A percentile compares a stretch with the other conserved stretches of the same genome.
These are phyloP conservation scores for Mesoligia furuncula DNA, from an alignment of 2,888 invertebrate genomes.

Conservation along the genomic window DNA sequence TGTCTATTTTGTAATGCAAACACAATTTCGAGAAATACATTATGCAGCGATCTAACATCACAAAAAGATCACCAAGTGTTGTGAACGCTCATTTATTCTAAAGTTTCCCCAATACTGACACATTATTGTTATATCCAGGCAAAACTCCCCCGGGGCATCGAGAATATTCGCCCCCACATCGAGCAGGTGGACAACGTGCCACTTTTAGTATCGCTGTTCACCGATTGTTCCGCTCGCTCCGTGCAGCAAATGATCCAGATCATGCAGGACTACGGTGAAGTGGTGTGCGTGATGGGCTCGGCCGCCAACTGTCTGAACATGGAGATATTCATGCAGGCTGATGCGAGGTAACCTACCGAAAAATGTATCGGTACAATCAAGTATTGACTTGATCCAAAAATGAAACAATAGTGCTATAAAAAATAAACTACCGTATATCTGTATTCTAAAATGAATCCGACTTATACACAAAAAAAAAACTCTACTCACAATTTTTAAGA, in stretches of 20 bases:
- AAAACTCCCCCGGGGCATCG: slow-evolving; percentile 98
- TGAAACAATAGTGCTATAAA: background rate
- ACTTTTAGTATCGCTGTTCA: slow-evolving; percentile 98
- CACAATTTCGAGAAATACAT: no score
- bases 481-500: no score
- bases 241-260: slow-evolving; percentile 98
- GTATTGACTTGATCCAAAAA: background rate
- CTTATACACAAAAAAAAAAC: no score
- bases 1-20: no score
- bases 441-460: no score
- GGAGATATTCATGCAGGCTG: slow-evolving; percentile 98
- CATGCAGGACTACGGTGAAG: slow-evolving; percentile 98
- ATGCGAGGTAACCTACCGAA: slow-evolving; percentile 92
- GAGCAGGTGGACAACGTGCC: slow-evolving; percentile 99
- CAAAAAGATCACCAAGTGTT: background rate
- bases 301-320: slow-evolving; percentile 97
- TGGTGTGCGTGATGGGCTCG: slow-evolving; percentile 98
- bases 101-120: background rate
- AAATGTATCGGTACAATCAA: background rate
- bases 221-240: slow-evolving; percentile 98
- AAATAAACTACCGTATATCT: no score
- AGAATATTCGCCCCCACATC: slow-evolving; percentile 98
- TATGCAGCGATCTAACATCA: background rate
- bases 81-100: background rate
- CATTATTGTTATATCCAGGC: slow-evolving; percentile 90